Conservation (phyloP, 2,113 vertebrate genomes). For the Notarius lentiginosus region DNA sequence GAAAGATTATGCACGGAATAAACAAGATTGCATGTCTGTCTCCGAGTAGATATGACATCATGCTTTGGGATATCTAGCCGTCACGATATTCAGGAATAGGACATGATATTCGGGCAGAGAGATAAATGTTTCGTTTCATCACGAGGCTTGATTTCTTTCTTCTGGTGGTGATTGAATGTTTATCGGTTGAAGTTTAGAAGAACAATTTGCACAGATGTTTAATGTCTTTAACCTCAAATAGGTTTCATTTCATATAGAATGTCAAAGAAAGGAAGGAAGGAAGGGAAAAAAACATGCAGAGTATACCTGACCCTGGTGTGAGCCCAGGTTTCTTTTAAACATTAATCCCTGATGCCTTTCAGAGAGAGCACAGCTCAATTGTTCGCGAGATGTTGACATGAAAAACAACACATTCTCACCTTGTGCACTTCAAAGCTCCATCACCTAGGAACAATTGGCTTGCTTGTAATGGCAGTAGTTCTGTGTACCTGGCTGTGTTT, state of each 20-base stretch:
- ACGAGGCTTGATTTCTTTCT: neutral
- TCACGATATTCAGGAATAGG: neutral
- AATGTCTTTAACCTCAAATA: neutral
- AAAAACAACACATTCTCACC: conserved; percentile 52
- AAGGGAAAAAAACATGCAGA: neutral
- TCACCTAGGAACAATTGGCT: conserved; percentile 71
- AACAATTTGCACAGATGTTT: neutral
- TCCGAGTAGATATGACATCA: conserved; percentile 11
- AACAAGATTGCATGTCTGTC: neutral
- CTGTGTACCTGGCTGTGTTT: conserved; percentile 70
- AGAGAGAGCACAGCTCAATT: conserved; percentile 37
- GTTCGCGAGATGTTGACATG: conserved; percentile 49
- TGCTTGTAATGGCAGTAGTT: conserved; percentile 66
- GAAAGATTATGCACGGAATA: neutral
- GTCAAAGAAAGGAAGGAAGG: too few relatives aligned
- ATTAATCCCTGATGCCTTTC: conserved; percentile 37
- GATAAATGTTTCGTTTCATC: neutral
- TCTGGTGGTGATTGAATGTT: neutral
- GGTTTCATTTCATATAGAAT: neutral
- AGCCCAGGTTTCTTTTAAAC: conserved; percentile 31
- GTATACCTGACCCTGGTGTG: conserved; percentile 10
- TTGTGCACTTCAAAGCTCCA: conserved; percentile 68
- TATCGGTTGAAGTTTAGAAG: neutral
- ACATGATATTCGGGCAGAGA: conserved; percentile 6
- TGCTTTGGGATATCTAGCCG: conserved; percentile 15